These are phyloP conservation scores for Malacosoma neustria DNA, from an alignment of 2,888 invertebrate genomes.

Conservation along the genomic window DNA sequence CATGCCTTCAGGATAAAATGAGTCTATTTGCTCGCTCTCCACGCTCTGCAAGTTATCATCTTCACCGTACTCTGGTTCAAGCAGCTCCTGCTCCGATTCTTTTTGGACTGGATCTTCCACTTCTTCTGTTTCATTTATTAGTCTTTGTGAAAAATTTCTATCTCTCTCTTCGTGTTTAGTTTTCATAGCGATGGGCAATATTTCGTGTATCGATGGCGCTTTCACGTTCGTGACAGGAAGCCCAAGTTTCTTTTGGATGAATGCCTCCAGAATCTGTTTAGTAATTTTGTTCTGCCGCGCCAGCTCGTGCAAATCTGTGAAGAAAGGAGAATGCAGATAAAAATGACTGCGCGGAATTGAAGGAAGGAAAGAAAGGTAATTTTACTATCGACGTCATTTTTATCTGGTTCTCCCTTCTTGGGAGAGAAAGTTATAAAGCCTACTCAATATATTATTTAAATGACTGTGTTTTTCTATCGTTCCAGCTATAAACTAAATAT, in stretches of 20 bases:
- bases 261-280: conserved; percentile 83
- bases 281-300: conserved; percentile 85
- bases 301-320: conserved; percentile 74
- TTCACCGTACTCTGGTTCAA: conserved; percentile 35
- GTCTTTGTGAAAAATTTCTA: conserved; percentile 23
- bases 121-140: conserved; percentile 16
- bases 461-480: no score
- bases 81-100: conserved; percentile 21
- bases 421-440: conserved; percentile 7
- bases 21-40: conserved; percentile 81
- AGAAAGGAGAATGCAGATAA: conserved; percentile 69
- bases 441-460: background rate
- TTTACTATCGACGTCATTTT: conserved; percentile 57
- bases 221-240: conserved; percentile 62
- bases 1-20: conserved; percentile 71
- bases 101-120: conserved; percentile 16
- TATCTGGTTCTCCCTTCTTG: conserved; percentile 63
- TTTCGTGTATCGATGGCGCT: conserved; percentile 78
- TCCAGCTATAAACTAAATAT: no score
- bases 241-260: conserved; percentile 80
- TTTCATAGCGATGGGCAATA: conserved; percentile 75
- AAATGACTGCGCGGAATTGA: conserved; percentile 57
- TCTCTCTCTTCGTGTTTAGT: conserved; percentile 32
- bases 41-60: conserved; percentile 79
- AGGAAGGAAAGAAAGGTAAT: conserved; percentile 14